Base-by-base conservation (phyloP, 2,113 vertebrate genomes). In the Acrocephalus arundinaceus region DNA sequence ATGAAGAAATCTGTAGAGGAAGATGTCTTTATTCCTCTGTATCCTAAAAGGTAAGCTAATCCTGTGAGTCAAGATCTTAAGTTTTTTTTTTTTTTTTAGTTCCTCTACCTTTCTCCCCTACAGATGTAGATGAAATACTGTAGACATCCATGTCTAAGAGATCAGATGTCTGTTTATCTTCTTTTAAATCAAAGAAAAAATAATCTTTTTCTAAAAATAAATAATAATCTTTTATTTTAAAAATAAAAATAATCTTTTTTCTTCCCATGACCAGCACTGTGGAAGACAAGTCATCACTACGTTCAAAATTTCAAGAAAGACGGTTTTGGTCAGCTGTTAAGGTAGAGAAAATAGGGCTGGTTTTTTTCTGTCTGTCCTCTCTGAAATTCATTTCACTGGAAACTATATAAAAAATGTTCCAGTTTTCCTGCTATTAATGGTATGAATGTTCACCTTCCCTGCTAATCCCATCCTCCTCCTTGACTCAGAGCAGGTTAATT, bases 21-120 rank as follows among this genome's bases (percentile, higher is more conserved):
- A 94, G 99, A 99, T 67, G 97, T 99, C 62, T 99, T 99, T 97
- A 98, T 99, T 93, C 99, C 99, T 74, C 84, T 99, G 6, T 99
- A 99, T 96, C 97, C 98, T 94, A 96, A 97, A 94, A 97, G 97
- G 98, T 98, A 88, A 87, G 28, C 25, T 68, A 57, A 43, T 15
- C 37, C 41, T 74, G 10, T 20, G 25, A 28, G 6, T 85, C 11
- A 49, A 49, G 48, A 24, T 57, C 15, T 23, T 11, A 28, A 67
- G 18, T 22, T 43, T 46, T 8, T 23, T 1, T 15, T 27, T 45
- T 55, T 55, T 86, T 90, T 84, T 43, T 6, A 80, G 11, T 71
- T 91, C 18, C 5, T 74, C 3, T 58, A 3, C 43, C 15, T 8
- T 59, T 59, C 13, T 65, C 3, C 13, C 5, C 2, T 5, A 6